Conservation (phyloP, 2,113 vertebrate species). For the Gymnocephalus cernua region DNA sequence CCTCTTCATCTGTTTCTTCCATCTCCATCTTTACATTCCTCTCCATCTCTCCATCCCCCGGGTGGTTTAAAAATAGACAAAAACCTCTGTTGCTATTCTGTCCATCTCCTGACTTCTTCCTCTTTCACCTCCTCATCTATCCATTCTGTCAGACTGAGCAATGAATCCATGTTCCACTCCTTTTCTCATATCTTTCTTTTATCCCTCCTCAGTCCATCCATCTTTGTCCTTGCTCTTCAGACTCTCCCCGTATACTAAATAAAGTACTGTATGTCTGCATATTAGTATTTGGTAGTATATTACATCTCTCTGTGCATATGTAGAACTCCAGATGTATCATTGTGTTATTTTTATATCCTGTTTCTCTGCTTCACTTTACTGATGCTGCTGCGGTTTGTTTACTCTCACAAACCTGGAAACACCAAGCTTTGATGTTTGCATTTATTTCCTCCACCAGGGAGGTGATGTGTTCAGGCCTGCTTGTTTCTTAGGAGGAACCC, state of each 20-base stretch:
- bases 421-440: slow-evolving; percentile 12
- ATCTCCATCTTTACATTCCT: slow-evolving; percentile 28
- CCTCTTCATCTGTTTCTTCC: background rate
- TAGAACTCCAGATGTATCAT: background rate
- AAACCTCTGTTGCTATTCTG: slow-evolving; percentile 11
- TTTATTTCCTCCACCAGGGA: background rate
- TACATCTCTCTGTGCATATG: background rate
- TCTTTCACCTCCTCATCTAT: background rate
- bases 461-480: background rate
- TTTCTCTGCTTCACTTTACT: background rate
- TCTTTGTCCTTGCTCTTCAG: background rate
- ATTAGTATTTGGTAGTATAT: background rate
- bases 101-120: slow-evolving; percentile 9
- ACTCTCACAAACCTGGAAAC: slow-evolving; percentile 20
- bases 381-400: background rate
- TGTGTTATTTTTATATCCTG: background rate
- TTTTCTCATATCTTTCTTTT: background rate
- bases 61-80: slow-evolving; percentile 13
- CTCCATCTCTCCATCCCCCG: slow-evolving; percentile 6
- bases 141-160: slow-evolving; percentile 1
- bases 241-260: background rate
- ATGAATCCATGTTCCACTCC: background rate
- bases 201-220: background rate
- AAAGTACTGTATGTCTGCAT: background rate
- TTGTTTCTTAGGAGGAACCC: background rate